Evolutionary conservation across 2,888 invertebrate species (phyloP), one percentile per base, ranked within the genome.

Genomic region (Drosophila histrio): DNA sequence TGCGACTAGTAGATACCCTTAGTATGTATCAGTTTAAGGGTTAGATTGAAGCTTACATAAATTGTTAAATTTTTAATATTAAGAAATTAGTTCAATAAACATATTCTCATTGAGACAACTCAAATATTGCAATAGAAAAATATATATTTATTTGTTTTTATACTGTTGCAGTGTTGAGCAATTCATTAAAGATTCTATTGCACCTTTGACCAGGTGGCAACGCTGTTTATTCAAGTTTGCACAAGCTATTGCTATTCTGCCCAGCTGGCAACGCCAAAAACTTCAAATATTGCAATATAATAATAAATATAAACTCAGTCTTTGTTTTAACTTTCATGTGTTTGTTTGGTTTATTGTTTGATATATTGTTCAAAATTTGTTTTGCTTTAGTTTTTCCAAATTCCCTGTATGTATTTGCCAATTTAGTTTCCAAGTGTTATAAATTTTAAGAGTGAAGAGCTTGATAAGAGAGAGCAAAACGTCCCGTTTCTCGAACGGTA

Each of bases 251-350:
- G 11, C 7, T 38, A 19, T 22, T 21, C n/a, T 9, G 3, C 19
- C 26, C n/a, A 26, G 26, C 7, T 44, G 44, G 44, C 44, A 44
- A 28, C 28, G 46, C 32, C 26, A 15, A 24, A 9, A 5, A 24
- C 9, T 11, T 24, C 2, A 6, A 6, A 34, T 15, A 28, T 17
- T 7, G 6, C 2, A 3, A 9, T 17, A 8, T 6, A 2, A 8
- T 6, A 2, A 9, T 24, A 19, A 26, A 24, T 19, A 6, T 9
- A 11, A 1, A 15, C 5, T 34, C 11, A n/a, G 17, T 34, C 77
- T 54, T 64, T 76, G 72, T 64, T 54, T 41, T 50, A 64, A 15
- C 43, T 46, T 38, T 72, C 72, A 71, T 63, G 34, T 64, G 11
- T 32, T 59, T 13, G 71, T 43, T 36, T 19, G 15, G 22, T 52